Evolutionary conservation across 35 echinoderm and acorn worm genomes (phyloP).

Genomic region (Hemicentrotus pulcherrimus): DNA sequence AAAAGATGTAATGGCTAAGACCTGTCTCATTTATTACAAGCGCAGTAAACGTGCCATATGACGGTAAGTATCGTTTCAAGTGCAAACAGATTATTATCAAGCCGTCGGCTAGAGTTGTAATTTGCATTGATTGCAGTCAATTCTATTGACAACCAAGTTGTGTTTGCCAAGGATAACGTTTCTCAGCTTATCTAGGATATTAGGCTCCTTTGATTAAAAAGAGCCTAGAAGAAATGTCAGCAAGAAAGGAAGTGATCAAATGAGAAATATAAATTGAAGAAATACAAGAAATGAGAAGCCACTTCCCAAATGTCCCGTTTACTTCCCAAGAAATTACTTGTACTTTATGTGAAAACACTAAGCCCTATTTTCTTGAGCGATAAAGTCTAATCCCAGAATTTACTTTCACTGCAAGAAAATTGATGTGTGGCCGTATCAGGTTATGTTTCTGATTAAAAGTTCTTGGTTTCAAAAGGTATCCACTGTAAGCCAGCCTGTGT

Average conservation of each 20-base stretch:
- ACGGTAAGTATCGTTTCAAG: too few species aligned
- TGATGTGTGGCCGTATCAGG: neutral
- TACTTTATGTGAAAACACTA: neutral
- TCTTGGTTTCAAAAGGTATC: neutral
- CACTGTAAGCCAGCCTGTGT: neutral
- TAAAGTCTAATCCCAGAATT: neutral
- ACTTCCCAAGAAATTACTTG: neutral
- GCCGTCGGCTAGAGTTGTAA: too few species aligned
- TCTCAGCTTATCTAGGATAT: neutral
- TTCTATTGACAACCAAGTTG: neutral
- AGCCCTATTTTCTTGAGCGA: neutral
- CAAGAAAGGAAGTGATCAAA: neutral
- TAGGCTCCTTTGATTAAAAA: neutral
- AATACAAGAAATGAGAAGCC: neutral
- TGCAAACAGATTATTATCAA: too few species aligned
- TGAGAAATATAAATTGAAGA: neutral
- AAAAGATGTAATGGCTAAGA: too few species aligned
- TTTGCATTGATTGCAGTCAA: too few species aligned
- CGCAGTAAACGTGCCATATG: too few species aligned
- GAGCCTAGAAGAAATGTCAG: neutral
- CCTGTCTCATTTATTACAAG: too few species aligned
- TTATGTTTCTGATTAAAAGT: neutral
- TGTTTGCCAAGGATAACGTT: neutral
- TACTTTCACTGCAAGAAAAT: neutral
- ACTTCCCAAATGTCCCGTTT: neutral